Percentiles rank a stretch among this genome's conserved stretches.
Conservation (phyloP, 1,140 invertebrate genomes). For the Bombus balteatus region DNA sequence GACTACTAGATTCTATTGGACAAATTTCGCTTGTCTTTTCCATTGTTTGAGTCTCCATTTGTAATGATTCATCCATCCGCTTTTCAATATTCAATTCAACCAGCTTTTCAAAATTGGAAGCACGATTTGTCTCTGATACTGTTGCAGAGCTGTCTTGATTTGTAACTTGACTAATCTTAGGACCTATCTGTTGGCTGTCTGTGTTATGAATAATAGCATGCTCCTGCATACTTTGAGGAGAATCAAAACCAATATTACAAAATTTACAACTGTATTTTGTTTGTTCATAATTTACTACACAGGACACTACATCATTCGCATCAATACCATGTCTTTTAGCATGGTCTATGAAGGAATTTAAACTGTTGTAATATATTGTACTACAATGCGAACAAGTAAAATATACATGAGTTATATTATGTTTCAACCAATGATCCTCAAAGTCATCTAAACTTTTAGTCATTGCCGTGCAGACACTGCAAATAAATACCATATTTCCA, state of each 20-base stretch:
- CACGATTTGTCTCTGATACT: background rate
- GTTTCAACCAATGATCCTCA: constrained; percentile 69
- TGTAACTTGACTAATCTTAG: background rate
- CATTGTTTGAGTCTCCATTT: background rate
- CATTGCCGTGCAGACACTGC: constrained; percentile 62
- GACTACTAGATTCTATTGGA: background rate
- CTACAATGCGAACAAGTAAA: constrained; percentile 60
- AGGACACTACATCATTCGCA: constrained; percentile 28
- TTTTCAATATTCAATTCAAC: background rate
- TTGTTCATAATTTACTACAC: constrained; percentile 51
- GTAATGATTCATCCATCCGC: no score
- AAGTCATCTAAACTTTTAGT: constrained; percentile 51
- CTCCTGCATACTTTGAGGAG: background rate
- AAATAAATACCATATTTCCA: constrained; percentile 54
- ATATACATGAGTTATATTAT: constrained; percentile 32
- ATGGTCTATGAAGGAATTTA: constrained; percentile 58
- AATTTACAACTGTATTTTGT: constrained; percentile 52
- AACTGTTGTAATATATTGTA: background rate
- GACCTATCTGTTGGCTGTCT: background rate
- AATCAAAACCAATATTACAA: constrained; percentile 66
- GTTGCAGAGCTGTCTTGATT: background rate
- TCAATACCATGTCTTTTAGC: constrained; percentile 40
- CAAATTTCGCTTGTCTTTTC: background rate
- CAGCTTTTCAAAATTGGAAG: background rate
- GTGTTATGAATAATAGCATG: background rate